Evolutionary conservation across 1,140 invertebrate genomes (phyloP).

Genomic region (Wiebesia pumilae): DNA sequence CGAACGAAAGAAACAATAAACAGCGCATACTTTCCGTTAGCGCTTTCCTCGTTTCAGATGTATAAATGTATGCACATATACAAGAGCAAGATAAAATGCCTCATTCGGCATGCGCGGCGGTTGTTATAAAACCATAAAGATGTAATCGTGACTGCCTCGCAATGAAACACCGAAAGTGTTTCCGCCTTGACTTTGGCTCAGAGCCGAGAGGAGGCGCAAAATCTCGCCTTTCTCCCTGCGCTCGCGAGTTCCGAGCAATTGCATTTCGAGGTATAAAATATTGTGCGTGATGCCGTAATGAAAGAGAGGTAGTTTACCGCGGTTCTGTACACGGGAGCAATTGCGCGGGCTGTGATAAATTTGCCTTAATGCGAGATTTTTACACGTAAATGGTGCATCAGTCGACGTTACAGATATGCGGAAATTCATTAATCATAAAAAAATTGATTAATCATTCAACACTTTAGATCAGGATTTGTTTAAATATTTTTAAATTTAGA

Average conservation of each 20-base stretch:
- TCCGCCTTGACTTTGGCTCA: constrained; percentile 56
- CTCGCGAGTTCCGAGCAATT: constrained; percentile 46
- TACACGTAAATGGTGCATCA: neutral
- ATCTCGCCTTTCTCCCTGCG: constrained; percentile 21
- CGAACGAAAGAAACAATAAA: constrained; percentile 15
- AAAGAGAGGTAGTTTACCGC: constrained; percentile 36
- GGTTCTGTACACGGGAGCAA: constrained; percentile 2
- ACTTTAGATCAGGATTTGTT: no score
- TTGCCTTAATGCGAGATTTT: constrained; percentile 37
- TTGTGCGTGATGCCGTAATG: constrained; percentile 37
- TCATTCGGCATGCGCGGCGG: constrained; percentile 6
- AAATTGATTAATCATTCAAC: no score
- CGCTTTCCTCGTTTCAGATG: neutral
- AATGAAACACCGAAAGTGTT: constrained; percentile 57
- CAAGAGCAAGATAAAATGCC: neutral
- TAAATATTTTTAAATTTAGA: no score
- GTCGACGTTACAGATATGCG: neutral
- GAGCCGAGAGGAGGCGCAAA: constrained; percentile 52
- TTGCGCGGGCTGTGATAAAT: constrained; percentile 44
- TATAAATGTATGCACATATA: constrained; percentile 19
- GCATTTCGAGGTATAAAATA: constrained; percentile 41
- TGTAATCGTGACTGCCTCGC: constrained; percentile 58
- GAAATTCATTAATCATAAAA: no score
- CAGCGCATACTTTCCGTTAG: neutral
- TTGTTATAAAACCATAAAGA: constrained; percentile 65